These are phyloP conservation scores for Platycercus adscitus DNA, from an alignment of 2,113 vertebrate genomes.

Conservation along the genomic window DNA sequence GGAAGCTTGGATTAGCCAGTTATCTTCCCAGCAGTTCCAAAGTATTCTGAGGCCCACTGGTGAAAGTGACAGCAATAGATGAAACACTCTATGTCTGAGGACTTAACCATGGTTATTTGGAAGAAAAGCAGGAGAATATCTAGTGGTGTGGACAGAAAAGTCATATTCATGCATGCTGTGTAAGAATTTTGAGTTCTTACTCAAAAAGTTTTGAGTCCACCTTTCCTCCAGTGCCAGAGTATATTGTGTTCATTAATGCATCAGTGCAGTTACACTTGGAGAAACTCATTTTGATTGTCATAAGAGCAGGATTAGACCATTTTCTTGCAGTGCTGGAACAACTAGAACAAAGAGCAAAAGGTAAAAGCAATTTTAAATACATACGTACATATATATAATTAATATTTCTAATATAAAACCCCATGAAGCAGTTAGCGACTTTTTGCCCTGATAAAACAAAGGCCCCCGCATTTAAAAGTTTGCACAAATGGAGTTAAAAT, in stretches of 20 bases:
- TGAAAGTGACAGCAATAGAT: neutral
- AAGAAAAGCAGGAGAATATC: neutral
- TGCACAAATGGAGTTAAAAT: neutral
- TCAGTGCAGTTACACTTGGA: neutral
- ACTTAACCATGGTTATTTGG: neutral
- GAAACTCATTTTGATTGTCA: neutral
- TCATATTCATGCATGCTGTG: neutral
- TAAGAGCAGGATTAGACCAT: neutral
- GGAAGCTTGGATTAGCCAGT: neutral
- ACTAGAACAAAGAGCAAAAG: neutral
- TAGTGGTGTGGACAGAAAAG: neutral
- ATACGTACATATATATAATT: neutral
- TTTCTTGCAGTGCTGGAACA: neutral
- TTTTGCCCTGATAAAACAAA: neutral
- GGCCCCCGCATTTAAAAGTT: neutral
- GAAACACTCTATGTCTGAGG: neutral
- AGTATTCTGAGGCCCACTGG: accelerated
- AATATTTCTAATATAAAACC: neutral
- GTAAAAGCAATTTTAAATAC: neutral
- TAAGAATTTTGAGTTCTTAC: neutral
- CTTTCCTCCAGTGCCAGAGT: neutral
- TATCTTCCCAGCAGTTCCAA: neutral
- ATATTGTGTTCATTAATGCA: neutral
- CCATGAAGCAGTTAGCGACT: neutral
- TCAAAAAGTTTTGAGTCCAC: neutral